Base-by-base conservation (phyloP, 2,888 invertebrate genomes). In the Chloromyia formosa region DNA sequence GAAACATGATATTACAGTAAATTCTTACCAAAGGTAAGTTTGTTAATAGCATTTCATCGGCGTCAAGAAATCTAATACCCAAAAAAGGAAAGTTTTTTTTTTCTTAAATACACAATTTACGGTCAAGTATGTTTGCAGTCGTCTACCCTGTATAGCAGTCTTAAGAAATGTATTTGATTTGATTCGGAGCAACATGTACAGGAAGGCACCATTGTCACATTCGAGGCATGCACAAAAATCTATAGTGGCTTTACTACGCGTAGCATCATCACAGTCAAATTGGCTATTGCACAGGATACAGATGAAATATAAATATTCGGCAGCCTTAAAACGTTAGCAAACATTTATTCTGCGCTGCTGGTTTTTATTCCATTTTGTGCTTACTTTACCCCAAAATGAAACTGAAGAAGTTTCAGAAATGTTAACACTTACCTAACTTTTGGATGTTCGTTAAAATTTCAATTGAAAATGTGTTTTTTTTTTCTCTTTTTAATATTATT, bases 251-350 rank as follows among this genome's bases (percentile, higher is more conserved):
- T 35, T 35, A 4, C 2, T 35, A 35, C 27, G 27, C 2, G 27
- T 35, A 35, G 27, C 27, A 35, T 35, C 27, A 35, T 35, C 27
- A 35, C 7, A 35, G 27, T 35, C 27, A 35, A 35, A 35, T 35
- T 35, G 27, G 27, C 27, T 35, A 35, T 35, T 35, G 20, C 22
- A 56, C 56, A 56, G 27, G 27, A 35, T 35, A 35, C 27, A 35
- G 27, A 35, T 35, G 27, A 35, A n/a, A n/a, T n/a, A n/a, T n/a
- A n/a, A n/a, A n/a, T n/a, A 54, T 54, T 54, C 54, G 56, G 56
- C 56, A 56, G 27, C 56, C 56, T 56, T 56, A 56, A 56, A 56
- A 56, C 56, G 56, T 56, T 56, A 18, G 56, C 56, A 56, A 56
- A 56, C 22, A 56, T 56, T 56, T 56, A 56, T 18, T n/a, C 22